Evolutionary conservation across 2,797 vertebrate species (phyloP).

Genomic region (Paguma larvata): DNA sequence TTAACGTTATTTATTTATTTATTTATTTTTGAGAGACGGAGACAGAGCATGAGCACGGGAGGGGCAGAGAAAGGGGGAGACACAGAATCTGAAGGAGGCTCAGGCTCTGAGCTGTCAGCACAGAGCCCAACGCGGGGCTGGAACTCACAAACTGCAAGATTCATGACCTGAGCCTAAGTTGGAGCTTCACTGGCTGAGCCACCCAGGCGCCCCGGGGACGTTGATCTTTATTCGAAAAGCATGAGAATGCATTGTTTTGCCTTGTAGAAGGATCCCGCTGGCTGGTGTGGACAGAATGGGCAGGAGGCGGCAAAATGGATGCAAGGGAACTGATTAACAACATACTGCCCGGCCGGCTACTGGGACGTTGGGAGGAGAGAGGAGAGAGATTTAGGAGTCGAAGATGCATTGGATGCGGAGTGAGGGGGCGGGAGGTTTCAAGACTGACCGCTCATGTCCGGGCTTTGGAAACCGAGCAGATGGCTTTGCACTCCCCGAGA

Average conservation of each 20-base stretch:
- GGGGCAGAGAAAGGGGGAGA: too few species aligned
- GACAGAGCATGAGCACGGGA: too few species aligned
- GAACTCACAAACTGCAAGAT: too few species aligned
- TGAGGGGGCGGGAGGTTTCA: neutral
- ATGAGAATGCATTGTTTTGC: neutral
- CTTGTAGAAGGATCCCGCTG: neutral
- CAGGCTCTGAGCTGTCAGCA: too few species aligned
- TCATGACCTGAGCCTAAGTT: too few species aligned
- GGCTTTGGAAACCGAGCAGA: neutral
- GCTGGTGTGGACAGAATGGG: neutral
- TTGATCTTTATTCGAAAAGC: neutral
- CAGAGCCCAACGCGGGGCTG: too few species aligned
- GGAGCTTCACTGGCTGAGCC: too few species aligned
- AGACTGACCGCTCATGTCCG: neutral
- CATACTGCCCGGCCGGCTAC: neutral
- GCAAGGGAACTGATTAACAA: neutral
- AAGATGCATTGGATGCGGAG: neutral
- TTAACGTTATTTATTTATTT: too few species aligned
- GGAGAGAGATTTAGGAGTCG: neutral
- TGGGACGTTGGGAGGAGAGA: neutral
- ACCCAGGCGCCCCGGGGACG: neutral
- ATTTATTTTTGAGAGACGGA: too few species aligned
- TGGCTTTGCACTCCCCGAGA: neutral
- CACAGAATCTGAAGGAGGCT: too few species aligned
- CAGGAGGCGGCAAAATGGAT: neutral